Conservation (phyloP, 2,888 invertebrate species). For the Neelides folsomi region DNA sequence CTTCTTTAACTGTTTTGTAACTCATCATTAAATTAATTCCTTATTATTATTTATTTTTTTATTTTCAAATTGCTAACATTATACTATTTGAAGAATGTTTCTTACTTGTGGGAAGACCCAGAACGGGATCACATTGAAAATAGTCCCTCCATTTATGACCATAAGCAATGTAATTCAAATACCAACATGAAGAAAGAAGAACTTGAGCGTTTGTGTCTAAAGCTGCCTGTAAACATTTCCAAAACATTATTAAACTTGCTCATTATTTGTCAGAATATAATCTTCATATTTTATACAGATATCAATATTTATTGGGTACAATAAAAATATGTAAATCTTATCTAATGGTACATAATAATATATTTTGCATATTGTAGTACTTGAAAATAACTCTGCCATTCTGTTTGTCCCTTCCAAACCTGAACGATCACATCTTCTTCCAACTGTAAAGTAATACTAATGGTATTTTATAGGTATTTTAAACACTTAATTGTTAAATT, state of each 20-base stretch:
- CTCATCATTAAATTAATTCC: no score
- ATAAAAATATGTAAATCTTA: no score
- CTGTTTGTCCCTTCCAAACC: slow-evolving; percentile 52
- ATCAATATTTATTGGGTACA: no score
- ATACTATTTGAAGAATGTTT: no score
- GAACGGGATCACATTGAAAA: slow-evolving; percentile 54
- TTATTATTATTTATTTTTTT: no score
- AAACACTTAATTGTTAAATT: neutral
- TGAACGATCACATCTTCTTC: slow-evolving; percentile 59
- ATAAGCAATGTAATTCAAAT: slow-evolving; percentile 57
- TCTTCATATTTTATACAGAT: no score
- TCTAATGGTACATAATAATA: no score
- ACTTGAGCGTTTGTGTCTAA: slow-evolving; percentile 36
- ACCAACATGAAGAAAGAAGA: slow-evolving; percentile 74
- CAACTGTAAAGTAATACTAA: slow-evolving; percentile 10
- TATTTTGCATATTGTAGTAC: no score
- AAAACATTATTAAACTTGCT: no score
- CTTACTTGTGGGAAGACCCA: slow-evolving; percentile 17
- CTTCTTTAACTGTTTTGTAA: slow-evolving; percentile 28
- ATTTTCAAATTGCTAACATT: no score
- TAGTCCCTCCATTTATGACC: slow-evolving; percentile 57
- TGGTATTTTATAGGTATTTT: neutral
- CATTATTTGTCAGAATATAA: neutral
- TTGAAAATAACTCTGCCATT: slow-evolving; percentile 17
- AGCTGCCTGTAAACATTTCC: neutral